Base-by-base conservation (phyloP, 2,888 invertebrate genomes). In the Celastrina argiolus region DNA sequence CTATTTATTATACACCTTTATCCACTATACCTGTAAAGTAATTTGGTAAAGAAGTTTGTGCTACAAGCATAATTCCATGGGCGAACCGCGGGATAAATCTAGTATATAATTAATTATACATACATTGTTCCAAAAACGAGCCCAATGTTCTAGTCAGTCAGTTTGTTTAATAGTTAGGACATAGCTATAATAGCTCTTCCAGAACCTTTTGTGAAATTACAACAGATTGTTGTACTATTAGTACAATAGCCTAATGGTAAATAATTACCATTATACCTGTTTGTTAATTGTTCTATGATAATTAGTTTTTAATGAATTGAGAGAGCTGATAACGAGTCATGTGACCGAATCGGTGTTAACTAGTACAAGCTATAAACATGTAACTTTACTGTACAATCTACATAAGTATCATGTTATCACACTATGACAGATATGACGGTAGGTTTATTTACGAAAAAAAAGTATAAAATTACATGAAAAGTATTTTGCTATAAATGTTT, bases 281-380 rank as follows among this genome's bases (percentile, higher is more conserved):
- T 45, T 45, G 45, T 45, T 18, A 45, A 45, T 45, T 18, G 45
- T 45, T 45, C 18, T 8, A 45, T 18, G 18, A 10, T 45, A 45
- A 45, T 45, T 18, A 18, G 2, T 45, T 18, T 45, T 45, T 45
- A 45, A 18, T 45, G 45, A 18, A 45, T 45, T 45, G 10, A 45
- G 45, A 31, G 36, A 51, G 51, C 51, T 51, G 51, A 51, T 51
- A 51, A 26, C 22, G 22, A 26, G 51, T 51, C 51, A 51, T 51
- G 51, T 51, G 51, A 51, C 51, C 51, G 51, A 51, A 51, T 51
- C 51, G 14, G 22, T 12, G 51, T 51, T 51, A 51, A 51, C 22
- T 51, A n/a, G n/a, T n/a, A 26, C 51, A 18, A 18, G 22, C 51
- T 22, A 51, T 51, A 51, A 51, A 51, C 51, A 51, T 22, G 51